phyloP scores from a whole-genome alignment of 2,888 invertebrate species.

The Drosophila gaucha region DNA sequence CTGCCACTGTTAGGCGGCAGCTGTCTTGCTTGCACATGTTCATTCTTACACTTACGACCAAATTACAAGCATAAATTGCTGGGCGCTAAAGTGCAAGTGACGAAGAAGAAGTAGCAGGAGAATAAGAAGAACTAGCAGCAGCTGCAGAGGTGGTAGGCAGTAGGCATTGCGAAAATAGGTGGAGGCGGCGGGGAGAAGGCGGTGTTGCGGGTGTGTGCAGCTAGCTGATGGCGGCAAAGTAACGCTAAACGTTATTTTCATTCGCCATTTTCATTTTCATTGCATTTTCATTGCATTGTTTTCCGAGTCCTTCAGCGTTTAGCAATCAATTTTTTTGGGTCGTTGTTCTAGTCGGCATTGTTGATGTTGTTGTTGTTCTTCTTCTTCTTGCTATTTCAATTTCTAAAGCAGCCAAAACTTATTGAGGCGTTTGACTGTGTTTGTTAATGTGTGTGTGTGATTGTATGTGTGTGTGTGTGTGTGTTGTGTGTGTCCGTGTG shows the following conservation, averaged over 20 bases:
- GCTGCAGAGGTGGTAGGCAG: conserved; percentile 1
- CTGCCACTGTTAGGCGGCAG: neutral
- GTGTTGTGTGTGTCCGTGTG: conserved; percentile 27
- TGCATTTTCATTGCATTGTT: conserved; percentile 69
- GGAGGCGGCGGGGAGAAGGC: neutral
- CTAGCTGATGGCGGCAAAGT: conserved; percentile 63
- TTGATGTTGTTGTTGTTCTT: conserved; percentile 11
- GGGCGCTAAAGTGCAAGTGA: conserved; percentile 57
- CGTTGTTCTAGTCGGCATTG: conserved; percentile 21
- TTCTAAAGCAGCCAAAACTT: conserved; percentile 62
- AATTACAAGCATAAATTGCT: conserved; percentile 61
- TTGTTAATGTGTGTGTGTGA: conserved; percentile 17
- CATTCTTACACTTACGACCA: conserved; percentile 26
- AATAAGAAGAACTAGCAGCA: neutral
- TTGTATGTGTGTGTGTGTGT: conserved; percentile 12
- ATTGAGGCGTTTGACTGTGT: conserved; percentile 31
- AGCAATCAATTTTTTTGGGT: conserved; percentile 57
- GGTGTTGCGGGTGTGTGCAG: conserved; percentile 4
- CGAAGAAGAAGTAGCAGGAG: conserved; percentile 31
- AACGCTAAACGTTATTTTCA: conserved; percentile 74
- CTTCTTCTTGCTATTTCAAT: conserved; percentile 49
- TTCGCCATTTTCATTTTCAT: conserved; percentile 65
- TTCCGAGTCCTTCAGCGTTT: conserved; percentile 62
- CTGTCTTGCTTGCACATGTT: conserved; percentile 11
- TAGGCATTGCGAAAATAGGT: neutral